Conservation (phyloP, 1,140 invertebrate genomes). For the Ostrea denselamellosa region DNA sequence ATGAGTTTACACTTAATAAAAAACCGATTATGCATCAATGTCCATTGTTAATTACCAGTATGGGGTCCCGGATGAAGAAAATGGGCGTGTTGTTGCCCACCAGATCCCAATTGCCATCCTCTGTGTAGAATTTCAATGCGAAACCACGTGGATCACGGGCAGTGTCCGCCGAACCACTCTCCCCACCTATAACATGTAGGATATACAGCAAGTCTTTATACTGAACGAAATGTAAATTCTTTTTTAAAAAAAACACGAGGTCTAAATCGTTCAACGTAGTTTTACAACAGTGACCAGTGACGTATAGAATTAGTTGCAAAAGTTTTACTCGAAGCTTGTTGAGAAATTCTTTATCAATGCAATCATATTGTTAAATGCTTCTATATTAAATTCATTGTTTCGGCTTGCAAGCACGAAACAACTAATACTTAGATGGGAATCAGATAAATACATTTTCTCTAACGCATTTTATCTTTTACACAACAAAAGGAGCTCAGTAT, state of each 20-base stretch:
- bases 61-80: constrained; percentile 87
- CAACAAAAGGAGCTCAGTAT: neutral
- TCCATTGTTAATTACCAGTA: constrained; percentile 82
- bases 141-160: constrained; percentile 94
- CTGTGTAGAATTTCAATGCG: constrained; percentile 97
- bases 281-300: too few species aligned
- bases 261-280: too few species aligned
- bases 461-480: neutral
- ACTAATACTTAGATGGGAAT: too few species aligned
- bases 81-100: constrained; percentile 98
- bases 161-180: constrained; percentile 90
- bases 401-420: too few species aligned
- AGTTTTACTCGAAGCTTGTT: too few species aligned
- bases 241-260: too few species aligned
- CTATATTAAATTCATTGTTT: too few species aligned
- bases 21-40: constrained; percentile 69
- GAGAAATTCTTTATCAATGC: too few species aligned
- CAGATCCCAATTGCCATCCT: constrained; percentile 97
- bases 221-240: neutral
- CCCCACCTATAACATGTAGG: constrained; percentile 83
- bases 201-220: neutral
- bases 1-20: neutral
- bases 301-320: too few species aligned
- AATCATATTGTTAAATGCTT: too few species aligned
- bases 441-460: too few species aligned